phyloP scores from a whole-genome alignment of 2,797 vertebrate species.

The Urocyon cinereoargenteus region DNA sequence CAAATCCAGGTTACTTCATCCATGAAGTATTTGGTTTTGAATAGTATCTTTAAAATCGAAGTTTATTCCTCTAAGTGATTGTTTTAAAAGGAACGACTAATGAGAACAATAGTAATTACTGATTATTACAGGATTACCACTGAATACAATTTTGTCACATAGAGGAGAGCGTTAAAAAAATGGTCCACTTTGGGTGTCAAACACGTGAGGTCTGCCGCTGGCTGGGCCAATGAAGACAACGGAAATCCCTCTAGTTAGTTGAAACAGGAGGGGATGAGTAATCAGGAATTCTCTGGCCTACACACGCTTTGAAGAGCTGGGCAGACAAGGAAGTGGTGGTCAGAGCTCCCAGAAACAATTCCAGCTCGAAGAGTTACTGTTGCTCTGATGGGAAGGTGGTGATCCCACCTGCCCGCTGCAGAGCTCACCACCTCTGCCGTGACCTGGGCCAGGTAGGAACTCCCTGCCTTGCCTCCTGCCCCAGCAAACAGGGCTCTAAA shows the following conservation, averaged over 20 bases:
- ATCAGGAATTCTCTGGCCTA: background rate
- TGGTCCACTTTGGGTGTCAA: background rate
- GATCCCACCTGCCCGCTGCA: background rate
- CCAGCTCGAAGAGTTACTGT: background rate
- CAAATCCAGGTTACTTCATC: background rate
- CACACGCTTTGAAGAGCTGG: background rate
- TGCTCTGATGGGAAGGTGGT: background rate
- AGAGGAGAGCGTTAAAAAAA: background rate
- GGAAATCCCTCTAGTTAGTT: background rate
- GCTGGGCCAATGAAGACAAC: background rate
- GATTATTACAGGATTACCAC: background rate
- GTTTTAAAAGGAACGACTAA: constrained; percentile 42
- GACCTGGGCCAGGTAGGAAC: background rate
- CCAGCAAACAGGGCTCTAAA: no score
- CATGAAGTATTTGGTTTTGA: constrained; percentile 24
- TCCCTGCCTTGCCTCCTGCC: fast-evolving
- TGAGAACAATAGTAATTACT: constrained; percentile 38
- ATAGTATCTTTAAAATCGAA: constrained; percentile 44
- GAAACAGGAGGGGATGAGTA: background rate
- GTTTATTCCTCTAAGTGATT: constrained; percentile 47
- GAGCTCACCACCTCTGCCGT: background rate
- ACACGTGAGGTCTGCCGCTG: background rate
- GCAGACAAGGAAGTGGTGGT: background rate
- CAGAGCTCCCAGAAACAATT: background rate
- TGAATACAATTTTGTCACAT: constrained; percentile 50